Percentiles rank a stretch among this genome's conserved stretches.
These are phyloP conservation scores for Aspidoscelis tigris DNA, from an alignment of 2,113 vertebrate genomes.

Conservation along the genomic window DNA sequence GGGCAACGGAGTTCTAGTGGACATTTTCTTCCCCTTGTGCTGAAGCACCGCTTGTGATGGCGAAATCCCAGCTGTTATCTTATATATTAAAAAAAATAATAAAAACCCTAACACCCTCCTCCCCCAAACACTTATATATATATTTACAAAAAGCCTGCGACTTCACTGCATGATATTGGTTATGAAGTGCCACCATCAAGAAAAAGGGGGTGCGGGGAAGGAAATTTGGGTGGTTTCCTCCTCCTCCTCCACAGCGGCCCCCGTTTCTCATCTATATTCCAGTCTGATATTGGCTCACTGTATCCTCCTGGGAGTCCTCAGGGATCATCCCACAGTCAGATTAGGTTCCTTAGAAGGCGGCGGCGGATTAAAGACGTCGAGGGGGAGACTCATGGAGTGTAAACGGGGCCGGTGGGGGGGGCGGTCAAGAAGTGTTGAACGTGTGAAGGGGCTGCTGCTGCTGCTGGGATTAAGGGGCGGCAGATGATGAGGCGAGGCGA, in stretches of 20 bases:
- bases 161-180: constrained; percentile 58
- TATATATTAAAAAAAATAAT: constrained; percentile 11
- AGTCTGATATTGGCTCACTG: constrained; percentile 49
- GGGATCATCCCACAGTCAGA: constrained; percentile 68
- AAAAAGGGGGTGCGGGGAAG: constrained; percentile 44
- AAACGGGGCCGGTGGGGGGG: not conserved
- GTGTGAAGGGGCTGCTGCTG: not conserved
- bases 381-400: constrained; percentile 35
- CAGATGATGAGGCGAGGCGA: not conserved
- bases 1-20: constrained; percentile 91
- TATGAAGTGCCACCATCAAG: constrained; percentile 66
- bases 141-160: constrained; percentile 32
- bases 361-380: not conserved
- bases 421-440: not conserved
- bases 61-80: constrained; percentile 38
- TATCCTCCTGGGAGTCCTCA: constrained; percentile 53
- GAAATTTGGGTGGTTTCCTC: constrained; percentile 40
- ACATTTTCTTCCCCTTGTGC: constrained; percentile 81
- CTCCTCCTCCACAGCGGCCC: constrained; percentile 50
- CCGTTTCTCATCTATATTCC: constrained; percentile 61
- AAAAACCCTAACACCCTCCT: constrained; percentile 36
- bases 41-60: constrained; percentile 43
- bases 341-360: constrained; percentile 50
- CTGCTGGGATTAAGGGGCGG: not conserved
- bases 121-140: constrained; percentile 25